Evolutionary conservation across 1,140 invertebrate genomes (phyloP), one percentile per base, ranked within the genome.

Genomic region (Triops longicaudatus): DNA sequence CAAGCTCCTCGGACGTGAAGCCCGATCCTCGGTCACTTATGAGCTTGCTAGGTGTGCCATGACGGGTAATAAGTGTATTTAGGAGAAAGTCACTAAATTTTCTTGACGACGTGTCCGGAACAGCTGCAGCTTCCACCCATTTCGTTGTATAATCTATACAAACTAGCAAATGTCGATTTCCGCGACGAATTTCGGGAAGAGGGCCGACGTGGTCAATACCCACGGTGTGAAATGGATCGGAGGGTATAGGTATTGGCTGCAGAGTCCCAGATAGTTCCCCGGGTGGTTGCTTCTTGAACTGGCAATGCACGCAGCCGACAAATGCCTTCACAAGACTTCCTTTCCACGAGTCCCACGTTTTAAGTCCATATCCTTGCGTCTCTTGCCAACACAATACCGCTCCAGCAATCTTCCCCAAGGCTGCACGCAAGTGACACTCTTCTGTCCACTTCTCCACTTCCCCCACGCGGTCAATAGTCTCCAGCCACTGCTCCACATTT

Each of bases 151-250:
- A 82, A 74, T 83, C 81, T 1, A 78, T 78, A 0, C 79, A 73
- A 17, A 82, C 79, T 7, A 82, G 42, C 26, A 83, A 80, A 27
- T 82, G 79, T 17, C 78, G 80, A 11, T 82, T 83, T 1, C 80
- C 81, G 26, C 71, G 76, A 14, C 74, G 22, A 6, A 80, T 80
- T 12, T 41, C 71, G 11, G 78, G 79, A 50, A 83, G 78, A 6
- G 81, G 80, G 10, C 82, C 82, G 1, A 82, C 37, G 22, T 83
- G 79, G 79, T 85, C 83, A 10, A 83, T 77, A 5, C 82, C 82
- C 1, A 84, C 78, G 6, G 76, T 80, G n/a, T 80, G 78, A 72
- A 82, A 79, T 9, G 82, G 81, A 44, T n/a, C 74, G 7, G 44
- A 75, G 6, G 78, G 71, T 7, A 71, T 26, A 5, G 22, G 22